Base-by-base conservation (phyloP, 2,888 invertebrate genomes). In the Polietes domitor region DNA sequence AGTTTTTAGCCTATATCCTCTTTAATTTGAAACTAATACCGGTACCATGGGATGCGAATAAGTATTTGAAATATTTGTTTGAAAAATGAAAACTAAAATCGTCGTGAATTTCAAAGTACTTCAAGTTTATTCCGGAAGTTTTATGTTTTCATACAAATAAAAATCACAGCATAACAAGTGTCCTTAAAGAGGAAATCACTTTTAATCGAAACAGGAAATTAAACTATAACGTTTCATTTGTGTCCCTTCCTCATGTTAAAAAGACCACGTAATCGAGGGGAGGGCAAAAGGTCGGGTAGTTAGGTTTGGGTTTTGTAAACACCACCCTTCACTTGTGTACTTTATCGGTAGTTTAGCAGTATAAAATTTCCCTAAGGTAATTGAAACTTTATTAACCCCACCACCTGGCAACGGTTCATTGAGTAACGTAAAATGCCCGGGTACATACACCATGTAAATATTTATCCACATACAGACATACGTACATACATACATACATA, bases 361-460 rank as follows among this genome's bases (percentile, higher is more conserved):
- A 74, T 71, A 32, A 32, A 73, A 75, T 74, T 77, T 74, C 74
- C 83, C 77, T 71, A 32, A 78, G 78, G 84, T 81, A 84, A 84
- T 81, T 81, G 81, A 84, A 81, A 79, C 84, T 81, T 81, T 76
- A 43, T 81, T 84, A 70, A 79, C 81, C 78, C 73, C 58, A 32
- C 50, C 65, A 43, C 2, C 19, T 17, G 4, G 50, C 21, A 21
- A 0, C 5, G 21, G 9, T 58, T 26, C 24, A 26, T 2, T 12
- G 15, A n/a, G 47, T 47, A 47, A 1, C 47, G 47, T 47, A 47
- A 47, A 47, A 15, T 47, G 61, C 41, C 58, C 32, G 24, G 19
- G 63, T 47, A 28, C 1, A 32, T 7, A 7, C 32, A 32, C 7
- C 3, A 32, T 5, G 32, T 32, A 32, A 32, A 65, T 53, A 41